These are phyloP conservation scores for Rhinoptilus africanus DNA, from an alignment of 2,113 vertebrate genomes.

Conservation along the genomic window DNA sequence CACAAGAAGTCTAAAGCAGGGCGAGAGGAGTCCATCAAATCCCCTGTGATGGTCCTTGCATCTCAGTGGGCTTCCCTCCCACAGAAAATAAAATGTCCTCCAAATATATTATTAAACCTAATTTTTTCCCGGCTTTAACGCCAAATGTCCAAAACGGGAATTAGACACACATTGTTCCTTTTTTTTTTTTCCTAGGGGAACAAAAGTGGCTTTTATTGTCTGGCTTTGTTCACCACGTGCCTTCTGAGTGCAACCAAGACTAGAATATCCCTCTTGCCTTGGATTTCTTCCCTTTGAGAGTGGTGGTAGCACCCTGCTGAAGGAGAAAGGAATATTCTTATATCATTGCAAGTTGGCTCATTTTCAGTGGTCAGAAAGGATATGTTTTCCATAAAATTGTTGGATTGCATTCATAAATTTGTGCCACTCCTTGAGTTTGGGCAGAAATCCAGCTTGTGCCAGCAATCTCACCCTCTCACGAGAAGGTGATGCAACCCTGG, in stretches of 20 bases:
- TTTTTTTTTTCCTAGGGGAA: background rate
- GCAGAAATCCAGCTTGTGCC: background rate
- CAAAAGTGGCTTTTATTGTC: background rate
- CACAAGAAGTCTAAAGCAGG: background rate
- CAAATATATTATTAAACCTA: background rate
- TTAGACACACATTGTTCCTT: fast-evolving
- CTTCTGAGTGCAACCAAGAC: background rate
- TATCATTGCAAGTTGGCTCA: background rate
- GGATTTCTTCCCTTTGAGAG: background rate
- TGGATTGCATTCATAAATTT: background rate
- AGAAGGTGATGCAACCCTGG: background rate
- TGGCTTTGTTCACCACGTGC: background rate
- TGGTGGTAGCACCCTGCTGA: background rate
- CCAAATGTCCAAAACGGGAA: background rate
- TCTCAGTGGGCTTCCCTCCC: background rate
- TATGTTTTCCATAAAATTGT: background rate
- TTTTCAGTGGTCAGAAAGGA: background rate
- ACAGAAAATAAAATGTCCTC: background rate
- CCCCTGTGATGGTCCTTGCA: background rate
- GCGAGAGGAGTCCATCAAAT: background rate
- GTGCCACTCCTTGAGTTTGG: background rate
- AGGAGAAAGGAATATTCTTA: background rate
- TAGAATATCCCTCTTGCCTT: background rate
- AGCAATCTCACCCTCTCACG: background rate
- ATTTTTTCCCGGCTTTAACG: background rate